These are phyloP conservation scores for Euclidia mi DNA, from an alignment of 2,888 invertebrate species.

Conservation along the genomic window DNA sequence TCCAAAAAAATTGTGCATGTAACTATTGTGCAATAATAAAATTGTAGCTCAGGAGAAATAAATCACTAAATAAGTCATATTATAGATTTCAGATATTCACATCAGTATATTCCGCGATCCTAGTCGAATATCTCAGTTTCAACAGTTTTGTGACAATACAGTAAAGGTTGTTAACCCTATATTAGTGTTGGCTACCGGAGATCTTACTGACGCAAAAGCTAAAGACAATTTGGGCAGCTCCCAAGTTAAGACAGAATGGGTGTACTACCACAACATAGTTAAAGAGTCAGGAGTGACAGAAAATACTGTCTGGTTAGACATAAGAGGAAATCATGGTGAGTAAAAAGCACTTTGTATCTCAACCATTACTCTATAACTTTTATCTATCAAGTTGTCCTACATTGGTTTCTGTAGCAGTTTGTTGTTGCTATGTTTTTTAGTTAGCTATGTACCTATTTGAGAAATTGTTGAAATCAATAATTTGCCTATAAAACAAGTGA, in stretches of 20 bases:
- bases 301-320: constrained; percentile 95
- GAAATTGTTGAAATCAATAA: too few species aligned
- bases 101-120: constrained; percentile 95
- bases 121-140: constrained; percentile 93
- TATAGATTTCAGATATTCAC: constrained; percentile 96
- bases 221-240: constrained; percentile 94
- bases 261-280: constrained; percentile 93
- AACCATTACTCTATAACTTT: too few species aligned
- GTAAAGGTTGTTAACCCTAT: constrained; percentile 93
- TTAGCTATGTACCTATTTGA: too few species aligned
- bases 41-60: too few species aligned
- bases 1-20: too few species aligned
- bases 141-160: constrained; percentile 94
- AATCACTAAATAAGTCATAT: background rate
- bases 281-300: constrained; percentile 91
- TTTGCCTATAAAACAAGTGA: too few species aligned
- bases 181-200: constrained; percentile 96
- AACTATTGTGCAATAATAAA: too few species aligned
- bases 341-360: background rate
- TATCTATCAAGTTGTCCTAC: too few species aligned
- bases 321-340: constrained; percentile 97
- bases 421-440: too few species aligned
- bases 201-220: constrained; percentile 96
- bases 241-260: constrained; percentile 96
- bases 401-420: too few species aligned